Base-by-base conservation (phyloP, 2,888 invertebrate species). In the Deilephila elpenor region DNA sequence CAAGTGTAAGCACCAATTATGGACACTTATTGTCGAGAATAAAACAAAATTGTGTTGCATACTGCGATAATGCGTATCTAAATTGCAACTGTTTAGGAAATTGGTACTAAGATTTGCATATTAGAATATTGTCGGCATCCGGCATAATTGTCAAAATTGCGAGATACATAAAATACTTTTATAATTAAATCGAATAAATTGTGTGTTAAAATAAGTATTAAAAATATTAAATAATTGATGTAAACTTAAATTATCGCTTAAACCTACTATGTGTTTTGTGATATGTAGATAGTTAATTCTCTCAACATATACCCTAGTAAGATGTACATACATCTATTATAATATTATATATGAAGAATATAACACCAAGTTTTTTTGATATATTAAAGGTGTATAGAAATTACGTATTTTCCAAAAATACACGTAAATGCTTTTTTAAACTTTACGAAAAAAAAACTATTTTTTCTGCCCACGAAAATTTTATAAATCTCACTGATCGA, bases 211-310 rank as follows among this genome's bases (percentile, higher is more conserved):
- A 67, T 71, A 74, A 74, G 53, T 78, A 78, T 74, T 62, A 70
- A 75, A 73, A 72, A 75, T 75, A 75, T 7, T 29, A 74, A 74
- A 75, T 60, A 59, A 76, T 74, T 64, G 73, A 73, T 62, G 61
- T 74, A 75, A 59, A 8, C 17, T 77, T 59, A 74, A 78, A 77
- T 70, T 74, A 75, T 85, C 86, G 84, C 74, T 76, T 79, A 80
- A 83, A 85, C 81, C 78, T 87, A 84, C 84, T 88, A 88, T 89
- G 85, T 89, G 85, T 89, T 88, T 88, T 89, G 89, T 89, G 88
- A 88, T 87, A 86, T 76, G 79, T 86, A 85, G 83, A 77, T 86
- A 84, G 80, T 78, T 70, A 79, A 79, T 76, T 77, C 74, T 73
- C 64, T 70, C 60, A 67, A 74, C 74, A 60, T 75, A 71, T 70